Evolutionary conservation across 2,113 vertebrate genomes (phyloP), one percentile per base, ranked within the genome.

Genomic region (Neolamprologus tretocephalus): DNA sequence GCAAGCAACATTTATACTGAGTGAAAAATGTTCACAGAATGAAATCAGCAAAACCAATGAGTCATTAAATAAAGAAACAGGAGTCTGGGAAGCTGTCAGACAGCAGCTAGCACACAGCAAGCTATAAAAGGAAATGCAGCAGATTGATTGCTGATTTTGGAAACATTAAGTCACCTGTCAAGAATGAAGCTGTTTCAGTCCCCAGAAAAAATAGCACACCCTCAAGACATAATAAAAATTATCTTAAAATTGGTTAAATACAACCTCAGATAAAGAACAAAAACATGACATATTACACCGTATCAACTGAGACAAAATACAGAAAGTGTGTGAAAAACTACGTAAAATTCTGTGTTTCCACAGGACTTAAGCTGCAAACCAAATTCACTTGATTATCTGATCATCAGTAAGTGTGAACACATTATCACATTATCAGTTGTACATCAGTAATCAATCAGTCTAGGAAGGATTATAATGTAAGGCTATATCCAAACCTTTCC

Each of bases 101-200:
- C 12, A 0, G 40, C n/a, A 1, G 55, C 57, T 28, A 54, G 83
- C 35, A 61, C 19, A 16, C 82, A 35, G 83, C 31, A 1, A 42
- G 42, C 93, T 91, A 88, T 88, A 94, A 92, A 94, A 90, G 94
- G 94, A 85, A 23, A 88, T 8, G 71, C 3, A 61, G 53, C 85
- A 83, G 33, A 55, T 31, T 54, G 23, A 86, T 57, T 80, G 16
- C 71, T 49, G 42, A 78, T 86, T 85, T 86, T 45, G 71, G 19
- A 86, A 83, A 80, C 81, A 87, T 91, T 83, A 90, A 81, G 89
- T 94, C 90, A 86, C 26, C 68, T 87, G 83, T 81, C 11, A 42
- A 40, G 87, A 88, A 87, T 80, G 54, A 87, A 75, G n/a, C 66
- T 7, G 28, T 61, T 75, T 33, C 51, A 66, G 37, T 14, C 13